Percentiles rank a stretch among this genome's conserved stretches.
Conservation (phyloP, 1,140 invertebrate species). For the Rhagoletis zephyria region DNA sequence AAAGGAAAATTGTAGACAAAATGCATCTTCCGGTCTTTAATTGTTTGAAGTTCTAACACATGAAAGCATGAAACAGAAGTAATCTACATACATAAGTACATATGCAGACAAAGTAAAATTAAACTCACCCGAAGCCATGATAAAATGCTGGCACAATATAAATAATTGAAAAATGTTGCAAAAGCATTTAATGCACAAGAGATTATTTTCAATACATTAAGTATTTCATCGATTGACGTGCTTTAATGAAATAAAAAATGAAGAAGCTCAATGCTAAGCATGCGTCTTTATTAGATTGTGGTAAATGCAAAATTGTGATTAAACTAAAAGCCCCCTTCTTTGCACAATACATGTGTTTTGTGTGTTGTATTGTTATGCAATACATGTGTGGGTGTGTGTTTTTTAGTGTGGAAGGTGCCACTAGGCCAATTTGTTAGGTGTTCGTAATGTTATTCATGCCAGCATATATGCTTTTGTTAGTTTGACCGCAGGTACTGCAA, state of each 20-base stretch:
- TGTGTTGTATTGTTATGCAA: no score
- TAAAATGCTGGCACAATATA: background rate
- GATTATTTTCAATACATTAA: background rate
- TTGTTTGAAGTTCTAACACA: slow-evolving; percentile 5
- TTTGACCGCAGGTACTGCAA: no score
- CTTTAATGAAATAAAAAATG: background rate
- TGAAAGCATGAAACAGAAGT: background rate
- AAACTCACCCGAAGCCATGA: background rate
- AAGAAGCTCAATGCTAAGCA: background rate
- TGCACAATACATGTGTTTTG: no score
- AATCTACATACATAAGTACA: background rate
- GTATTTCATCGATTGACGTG: background rate
- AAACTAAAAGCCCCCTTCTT: no score
- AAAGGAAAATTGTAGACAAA: slow-evolving; percentile 34
- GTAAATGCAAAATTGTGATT: no score
- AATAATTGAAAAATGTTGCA: background rate
- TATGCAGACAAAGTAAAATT: background rate
- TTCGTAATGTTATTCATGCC: no score
- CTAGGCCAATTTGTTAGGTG: no score
- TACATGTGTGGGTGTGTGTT: no score
- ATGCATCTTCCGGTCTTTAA: slow-evolving; percentile 10
- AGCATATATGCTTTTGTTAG: no score
- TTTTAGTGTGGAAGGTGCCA: no score
- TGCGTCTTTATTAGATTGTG: no score
- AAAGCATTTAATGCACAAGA: background rate